Evolutionary conservation across 2,797 vertebrate species (phyloP).

Genomic region (Manis crassicaudata): DNA sequence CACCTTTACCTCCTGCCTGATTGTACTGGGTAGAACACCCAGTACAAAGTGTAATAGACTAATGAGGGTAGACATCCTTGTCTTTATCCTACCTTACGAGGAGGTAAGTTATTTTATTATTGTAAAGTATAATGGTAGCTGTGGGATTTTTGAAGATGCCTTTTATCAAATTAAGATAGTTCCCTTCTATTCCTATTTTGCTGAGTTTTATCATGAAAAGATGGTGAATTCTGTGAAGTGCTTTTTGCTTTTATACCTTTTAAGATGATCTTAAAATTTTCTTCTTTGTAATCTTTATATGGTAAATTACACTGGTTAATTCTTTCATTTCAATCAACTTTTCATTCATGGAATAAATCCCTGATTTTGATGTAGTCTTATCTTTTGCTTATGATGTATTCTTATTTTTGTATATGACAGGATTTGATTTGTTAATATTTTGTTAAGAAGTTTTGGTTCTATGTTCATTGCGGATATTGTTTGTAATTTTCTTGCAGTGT

Average conservation of each 20-base stretch:
- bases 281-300: not conserved
- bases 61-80: not conserved
- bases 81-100: not conserved
- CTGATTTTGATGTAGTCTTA: not conserved
- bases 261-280: not conserved
- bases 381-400: not conserved
- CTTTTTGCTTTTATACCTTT: not conserved
- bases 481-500: not conserved
- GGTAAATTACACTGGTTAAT: conserved; percentile 26
- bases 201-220: conserved; percentile 13
- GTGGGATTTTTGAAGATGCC: not conserved
- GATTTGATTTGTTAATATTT: not conserved
- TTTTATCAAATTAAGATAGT: not conserved
- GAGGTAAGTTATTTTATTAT: not conserved
- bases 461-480: not conserved
- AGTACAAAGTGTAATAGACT: not conserved
- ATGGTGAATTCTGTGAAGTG: not conserved
- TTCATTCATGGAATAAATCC: not conserved
- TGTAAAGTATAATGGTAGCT: not conserved
- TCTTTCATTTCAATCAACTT: not conserved
- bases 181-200: not conserved
- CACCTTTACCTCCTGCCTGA: not conserved
- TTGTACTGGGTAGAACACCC: not conserved
- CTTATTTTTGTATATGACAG: not conserved
- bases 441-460: not conserved